Percentiles rank a stretch among this genome's conserved stretches.
Evolutionary conservation across 2,888 invertebrate species (phyloP).

Genomic region (Anodontia alba): DNA sequence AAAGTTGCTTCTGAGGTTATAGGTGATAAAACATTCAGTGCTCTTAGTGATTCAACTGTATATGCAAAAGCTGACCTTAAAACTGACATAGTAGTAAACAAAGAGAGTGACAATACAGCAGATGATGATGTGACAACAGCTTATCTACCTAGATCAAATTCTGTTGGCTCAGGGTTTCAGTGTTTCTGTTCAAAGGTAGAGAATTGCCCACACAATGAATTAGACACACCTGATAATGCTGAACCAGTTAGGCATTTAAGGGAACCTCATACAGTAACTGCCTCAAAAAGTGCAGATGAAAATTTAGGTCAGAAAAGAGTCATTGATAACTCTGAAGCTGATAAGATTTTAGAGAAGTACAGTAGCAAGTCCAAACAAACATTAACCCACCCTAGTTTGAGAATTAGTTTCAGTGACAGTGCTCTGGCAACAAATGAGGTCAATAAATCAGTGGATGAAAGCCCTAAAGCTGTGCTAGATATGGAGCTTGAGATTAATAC

Average conservation of each 20-base stretch:
- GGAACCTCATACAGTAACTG: not conserved
- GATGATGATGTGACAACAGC: not conserved
- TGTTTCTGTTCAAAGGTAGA: conserved; percentile 28
- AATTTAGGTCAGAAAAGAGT: conserved; percentile 40
- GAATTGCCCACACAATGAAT: conserved; percentile 20
- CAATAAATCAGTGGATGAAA: conserved; percentile 28
- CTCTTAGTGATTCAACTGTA: not conserved
- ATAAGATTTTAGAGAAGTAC: conserved; percentile 55
- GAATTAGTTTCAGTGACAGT: conserved; percentile 76
- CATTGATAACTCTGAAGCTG: conserved; percentile 55
- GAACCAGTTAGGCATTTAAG: conserved; percentile 1
- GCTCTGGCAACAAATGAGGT: conserved; percentile 56
- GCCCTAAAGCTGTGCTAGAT: conserved; percentile 57
- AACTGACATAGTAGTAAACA: not conserved
- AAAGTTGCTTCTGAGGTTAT: not conserved
- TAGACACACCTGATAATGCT: not conserved
- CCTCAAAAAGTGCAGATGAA: conserved; percentile 16
- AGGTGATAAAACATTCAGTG: not conserved
- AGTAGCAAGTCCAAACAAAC: conserved; percentile 42
- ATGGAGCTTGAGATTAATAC: conserved; percentile 46
- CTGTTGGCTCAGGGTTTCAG: conserved; percentile 14
- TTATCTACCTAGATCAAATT: not conserved
- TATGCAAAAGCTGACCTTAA: not conserved
- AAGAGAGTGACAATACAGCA: not conserved
- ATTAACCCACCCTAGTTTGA: conserved; percentile 71